Evolutionary conservation across 2,888 invertebrate species (phyloP).

Genomic region (Aradus depressus): DNA sequence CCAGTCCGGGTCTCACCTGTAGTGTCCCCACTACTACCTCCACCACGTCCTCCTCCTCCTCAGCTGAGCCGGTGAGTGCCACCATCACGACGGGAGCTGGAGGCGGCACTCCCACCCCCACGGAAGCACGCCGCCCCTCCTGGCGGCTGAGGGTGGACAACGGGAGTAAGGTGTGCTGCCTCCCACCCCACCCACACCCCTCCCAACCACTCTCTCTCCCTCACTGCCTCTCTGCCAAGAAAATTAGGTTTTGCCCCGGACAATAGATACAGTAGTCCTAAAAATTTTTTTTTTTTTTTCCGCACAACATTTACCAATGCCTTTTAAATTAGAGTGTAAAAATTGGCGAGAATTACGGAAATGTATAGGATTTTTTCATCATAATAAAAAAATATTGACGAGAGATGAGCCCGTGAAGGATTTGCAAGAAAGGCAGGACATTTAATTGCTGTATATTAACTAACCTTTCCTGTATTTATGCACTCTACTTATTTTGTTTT

Average conservation of each 20-base stretch:
- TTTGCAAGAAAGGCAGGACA: neutral
- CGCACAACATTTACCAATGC: no score
- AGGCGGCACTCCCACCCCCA: conserved; percentile 24
- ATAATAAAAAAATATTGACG: neutral
- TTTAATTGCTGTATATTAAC: neutral
- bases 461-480: neutral
- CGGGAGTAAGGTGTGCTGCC: conserved; percentile 61
- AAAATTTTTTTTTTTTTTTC: no score
- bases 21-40: neutral
- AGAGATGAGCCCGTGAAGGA: neutral
- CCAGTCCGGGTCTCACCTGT: neutral
- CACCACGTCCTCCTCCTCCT: neutral
- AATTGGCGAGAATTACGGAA: no score
- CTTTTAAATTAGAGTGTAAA: no score
- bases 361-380: no score
- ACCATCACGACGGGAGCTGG: conserved; percentile 37
- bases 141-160: conserved; percentile 86
- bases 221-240: neutral
- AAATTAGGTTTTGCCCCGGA: no score
- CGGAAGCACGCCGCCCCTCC: conserved; percentile 71
- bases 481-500: neutral
- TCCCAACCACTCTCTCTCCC: neutral
- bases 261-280: no score
- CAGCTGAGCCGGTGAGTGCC: conserved; percentile 24
- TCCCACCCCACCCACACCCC: no score